Evolutionary conservation across 2,888 invertebrate species (phyloP).

Genomic region (Portevinia maculata): DNA sequence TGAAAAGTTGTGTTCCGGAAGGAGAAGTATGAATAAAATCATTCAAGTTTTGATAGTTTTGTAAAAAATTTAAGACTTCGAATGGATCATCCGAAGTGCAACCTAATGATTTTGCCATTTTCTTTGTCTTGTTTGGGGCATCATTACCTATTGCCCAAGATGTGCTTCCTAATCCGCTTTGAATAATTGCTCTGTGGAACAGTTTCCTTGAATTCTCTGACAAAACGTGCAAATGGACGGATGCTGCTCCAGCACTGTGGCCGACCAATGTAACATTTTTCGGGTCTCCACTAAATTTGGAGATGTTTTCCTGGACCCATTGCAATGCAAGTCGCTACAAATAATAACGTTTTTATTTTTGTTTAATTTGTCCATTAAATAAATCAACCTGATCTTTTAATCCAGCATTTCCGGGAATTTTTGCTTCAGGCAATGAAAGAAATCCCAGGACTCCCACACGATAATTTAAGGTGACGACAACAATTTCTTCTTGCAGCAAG

Average conservation of each 20-base stretch:
- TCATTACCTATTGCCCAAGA: conserved; percentile 68
- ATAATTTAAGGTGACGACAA: conserved; percentile 76
- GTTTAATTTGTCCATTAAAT: neutral
- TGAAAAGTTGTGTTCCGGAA: conserved; percentile 8
- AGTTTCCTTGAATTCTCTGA: conserved; percentile 73
- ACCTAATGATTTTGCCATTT: conserved; percentile 73
- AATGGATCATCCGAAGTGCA: conserved; percentile 59
- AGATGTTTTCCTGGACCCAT: conserved; percentile 81
- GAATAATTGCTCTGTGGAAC: conserved; percentile 75
- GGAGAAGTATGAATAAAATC: neutral
- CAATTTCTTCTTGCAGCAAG: conserved; percentile 75
- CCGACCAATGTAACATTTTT: conserved; percentile 76
- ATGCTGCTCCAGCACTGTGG: conserved; percentile 75
- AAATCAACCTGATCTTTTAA: conserved; percentile 76
- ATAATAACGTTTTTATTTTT: neutral
- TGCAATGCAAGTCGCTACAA: conserved; percentile 81
- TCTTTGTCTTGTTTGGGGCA: conserved; percentile 54
- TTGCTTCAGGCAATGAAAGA: conserved; percentile 73
- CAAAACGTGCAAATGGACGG: conserved; percentile 74
- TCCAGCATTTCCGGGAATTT: conserved; percentile 76
- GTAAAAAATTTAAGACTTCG: conserved; percentile 69
- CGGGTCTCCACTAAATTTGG: conserved; percentile 81
- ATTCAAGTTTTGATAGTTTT: conserved; percentile 42
- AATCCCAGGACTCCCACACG: conserved; percentile 76
- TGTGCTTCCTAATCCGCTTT: conserved; percentile 73